Evolutionary conservation across 2,797 vertebrate genomes (phyloP).

Genomic region (Myripristis murdjan): DNA sequence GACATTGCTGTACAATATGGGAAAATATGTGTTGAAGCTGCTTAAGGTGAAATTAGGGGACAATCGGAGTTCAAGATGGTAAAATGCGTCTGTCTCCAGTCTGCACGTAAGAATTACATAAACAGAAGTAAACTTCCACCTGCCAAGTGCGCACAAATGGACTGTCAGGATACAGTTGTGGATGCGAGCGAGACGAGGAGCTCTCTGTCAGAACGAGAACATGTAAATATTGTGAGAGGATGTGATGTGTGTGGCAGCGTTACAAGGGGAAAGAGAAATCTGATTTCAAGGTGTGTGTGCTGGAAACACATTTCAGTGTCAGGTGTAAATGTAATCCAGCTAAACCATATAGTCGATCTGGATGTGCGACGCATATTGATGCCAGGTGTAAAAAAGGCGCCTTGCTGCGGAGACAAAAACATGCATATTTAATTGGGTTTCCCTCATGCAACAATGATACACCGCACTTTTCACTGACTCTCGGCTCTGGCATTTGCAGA

Average conservation of each 20-base stretch:
- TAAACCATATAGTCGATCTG: conserved; percentile 11
- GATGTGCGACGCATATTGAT: neutral
- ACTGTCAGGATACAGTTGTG: neutral
- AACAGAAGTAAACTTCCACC: neutral
- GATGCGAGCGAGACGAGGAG: neutral
- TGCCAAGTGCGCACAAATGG: neutral
- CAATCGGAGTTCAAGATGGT: no score
- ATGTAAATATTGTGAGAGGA: neutral
- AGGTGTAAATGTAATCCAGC: conserved; percentile 17
- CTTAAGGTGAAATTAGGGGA: no score
- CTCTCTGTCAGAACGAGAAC: conserved; percentile 14
- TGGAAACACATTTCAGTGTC: conserved; percentile 30
- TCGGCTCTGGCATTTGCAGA: neutral
- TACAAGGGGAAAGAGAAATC: neutral
- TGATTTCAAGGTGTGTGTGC: conserved; percentile 8
- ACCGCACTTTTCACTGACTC: neutral
- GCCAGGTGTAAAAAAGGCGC: no score
- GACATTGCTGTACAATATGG: no score
- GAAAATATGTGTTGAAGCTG: no score
- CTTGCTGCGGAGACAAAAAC: neutral
- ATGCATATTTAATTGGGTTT: neutral
- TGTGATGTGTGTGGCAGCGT: neutral
- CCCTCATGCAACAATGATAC: neutral
- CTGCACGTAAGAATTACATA: neutral
- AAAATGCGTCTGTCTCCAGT: neutral